Conservation (phyloP, 2,797 vertebrate genomes). For the Oryzias dopingdopingensis region DNA sequence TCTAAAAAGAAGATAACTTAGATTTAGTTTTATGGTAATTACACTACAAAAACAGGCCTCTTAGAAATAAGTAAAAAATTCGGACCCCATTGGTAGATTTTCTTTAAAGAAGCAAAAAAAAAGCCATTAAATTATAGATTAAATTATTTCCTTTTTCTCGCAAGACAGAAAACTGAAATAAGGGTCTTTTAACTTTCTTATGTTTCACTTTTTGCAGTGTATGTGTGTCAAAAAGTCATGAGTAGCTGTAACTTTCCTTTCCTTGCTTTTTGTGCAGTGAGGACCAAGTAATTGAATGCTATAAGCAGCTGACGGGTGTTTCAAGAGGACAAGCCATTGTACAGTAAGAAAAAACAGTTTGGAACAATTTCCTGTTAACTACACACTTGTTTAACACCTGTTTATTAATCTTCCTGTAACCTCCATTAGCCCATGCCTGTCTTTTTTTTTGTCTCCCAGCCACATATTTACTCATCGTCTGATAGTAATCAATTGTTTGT, state of each 20-base stretch:
- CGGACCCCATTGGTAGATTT: too few relatives aligned
- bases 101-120: too few relatives aligned
- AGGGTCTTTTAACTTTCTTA: too few relatives aligned
- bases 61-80: too few relatives aligned
- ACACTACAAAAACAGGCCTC: too few relatives aligned
- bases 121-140: too few relatives aligned
- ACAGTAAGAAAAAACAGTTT: conserved; percentile 81
- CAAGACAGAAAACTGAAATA: too few relatives aligned
- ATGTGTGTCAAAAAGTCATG: background rate
- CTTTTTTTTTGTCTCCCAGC: conserved; percentile 8
- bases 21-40: too few relatives aligned
- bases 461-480: conserved; percentile 43
- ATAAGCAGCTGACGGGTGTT: conserved; percentile 88
- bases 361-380: conserved; percentile 21
- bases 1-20: too few relatives aligned
- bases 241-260: background rate
- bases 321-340: conserved; percentile 95
- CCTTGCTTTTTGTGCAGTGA: conserved; percentile 79
- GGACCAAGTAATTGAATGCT: conserved; percentile 92
- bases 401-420: conserved; percentile 57
- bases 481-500: conserved; percentile 64
- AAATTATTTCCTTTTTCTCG: too few relatives aligned
- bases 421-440: conserved; percentile 24
- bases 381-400: conserved; percentile 23
- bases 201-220: too few relatives aligned